phyloP scores from a whole-genome alignment of 2,797 vertebrate species.

The Ciconia nigra region DNA sequence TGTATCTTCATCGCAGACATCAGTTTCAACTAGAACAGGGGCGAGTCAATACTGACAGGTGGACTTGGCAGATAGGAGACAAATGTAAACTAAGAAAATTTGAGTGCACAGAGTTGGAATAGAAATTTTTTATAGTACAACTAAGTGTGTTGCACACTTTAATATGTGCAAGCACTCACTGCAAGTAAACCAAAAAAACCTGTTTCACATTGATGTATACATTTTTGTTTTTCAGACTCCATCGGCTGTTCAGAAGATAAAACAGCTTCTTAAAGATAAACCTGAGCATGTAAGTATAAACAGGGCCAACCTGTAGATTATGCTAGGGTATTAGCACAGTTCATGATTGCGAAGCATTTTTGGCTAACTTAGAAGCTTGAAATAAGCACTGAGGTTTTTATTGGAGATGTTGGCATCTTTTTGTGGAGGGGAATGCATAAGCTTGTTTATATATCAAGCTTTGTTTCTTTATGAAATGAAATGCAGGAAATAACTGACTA shows the following conservation, averaged over 20 bases:
- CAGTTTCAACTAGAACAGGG: not conserved
- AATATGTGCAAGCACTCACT: not conserved
- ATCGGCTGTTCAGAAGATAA: conserved; percentile 91
- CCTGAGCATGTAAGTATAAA: conserved; percentile 90
- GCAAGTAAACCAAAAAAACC: not conserved
- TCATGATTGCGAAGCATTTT: not conserved
- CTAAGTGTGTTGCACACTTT: accelerated
- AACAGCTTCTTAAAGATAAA: conserved; percentile 85
- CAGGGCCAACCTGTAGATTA: not conserved
- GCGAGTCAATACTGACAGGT: not conserved
- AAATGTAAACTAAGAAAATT: not conserved
- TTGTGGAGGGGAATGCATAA: not conserved
- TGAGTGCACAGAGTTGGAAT: not conserved
- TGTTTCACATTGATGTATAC: not conserved
- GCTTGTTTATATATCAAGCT: not conserved
- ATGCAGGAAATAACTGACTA: not conserved
- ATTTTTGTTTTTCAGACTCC: conserved; percentile 83
- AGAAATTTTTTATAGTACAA: not conserved
- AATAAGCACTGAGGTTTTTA: not conserved
- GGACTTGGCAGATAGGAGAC: not conserved
- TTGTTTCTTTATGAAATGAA: not conserved
- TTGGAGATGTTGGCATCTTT: not conserved
- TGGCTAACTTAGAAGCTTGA: not conserved
- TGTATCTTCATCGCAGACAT: not conserved
- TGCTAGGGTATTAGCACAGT: not conserved